Evolutionary conservation across 2,113 vertebrate species (phyloP).

Genomic region (Oceanites oceanicus): DNA sequence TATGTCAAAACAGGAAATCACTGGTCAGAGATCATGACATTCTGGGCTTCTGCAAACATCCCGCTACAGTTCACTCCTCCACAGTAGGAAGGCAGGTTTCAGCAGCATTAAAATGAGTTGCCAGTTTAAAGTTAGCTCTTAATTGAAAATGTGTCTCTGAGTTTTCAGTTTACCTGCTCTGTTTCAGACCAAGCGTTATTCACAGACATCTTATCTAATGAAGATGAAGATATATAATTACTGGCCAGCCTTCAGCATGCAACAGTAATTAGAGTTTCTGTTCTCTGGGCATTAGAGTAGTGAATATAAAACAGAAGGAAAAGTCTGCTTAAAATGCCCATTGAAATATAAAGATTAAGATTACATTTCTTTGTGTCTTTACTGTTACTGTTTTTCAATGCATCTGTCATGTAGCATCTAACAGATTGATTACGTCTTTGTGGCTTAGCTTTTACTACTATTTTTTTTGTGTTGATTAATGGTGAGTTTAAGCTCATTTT

Average conservation of each 20-base stretch:
- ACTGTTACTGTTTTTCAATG: neutral
- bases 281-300: neutral
- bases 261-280: slow-evolving; percentile 47
- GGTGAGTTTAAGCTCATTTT: slow-evolving; percentile 23
- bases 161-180: neutral
- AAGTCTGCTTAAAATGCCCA: neutral
- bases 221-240: slow-evolving; percentile 40
- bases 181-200: neutral
- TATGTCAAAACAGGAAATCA: neutral
- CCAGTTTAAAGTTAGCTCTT: neutral
- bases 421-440: neutral
- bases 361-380: neutral
- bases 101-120: neutral
- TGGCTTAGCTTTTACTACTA: neutral
- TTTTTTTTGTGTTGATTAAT: neutral
- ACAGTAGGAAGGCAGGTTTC: neutral
- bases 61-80: neutral
- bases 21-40: neutral
- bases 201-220: neutral
- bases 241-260: neutral
- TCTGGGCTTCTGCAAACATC: neutral
- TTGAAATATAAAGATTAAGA: neutral
- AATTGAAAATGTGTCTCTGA: neutral
- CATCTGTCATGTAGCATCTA: neutral
- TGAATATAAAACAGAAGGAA: neutral